A percentile compares a stretch with the other conserved stretches of the same genome.
Evolutionary conservation across 2,888 invertebrate genomes (phyloP).

Genomic region (Ectobius pallidus): DNA sequence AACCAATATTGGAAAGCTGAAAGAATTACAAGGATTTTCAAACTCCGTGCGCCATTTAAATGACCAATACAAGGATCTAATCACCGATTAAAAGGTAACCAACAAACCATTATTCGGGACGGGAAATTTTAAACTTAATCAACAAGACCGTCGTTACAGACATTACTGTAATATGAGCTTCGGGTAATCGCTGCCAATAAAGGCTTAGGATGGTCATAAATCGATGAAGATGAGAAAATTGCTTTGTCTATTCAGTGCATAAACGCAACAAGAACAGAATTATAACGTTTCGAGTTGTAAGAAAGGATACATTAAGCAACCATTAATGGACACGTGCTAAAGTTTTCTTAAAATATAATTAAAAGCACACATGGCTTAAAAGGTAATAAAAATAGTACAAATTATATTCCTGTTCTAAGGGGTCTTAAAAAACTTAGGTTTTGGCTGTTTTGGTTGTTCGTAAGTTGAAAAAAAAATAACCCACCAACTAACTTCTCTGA

Average conservation of each 20-base stretch:
- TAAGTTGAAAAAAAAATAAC: too few species aligned
- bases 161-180: slow-evolving; percentile 12
- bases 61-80: slow-evolving; percentile 10
- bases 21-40: slow-evolving; percentile 11
- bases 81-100: slow-evolving; percentile 20
- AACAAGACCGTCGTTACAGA: slow-evolving; percentile 21
- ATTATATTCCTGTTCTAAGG: too few species aligned
- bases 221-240: slow-evolving; percentile 21
- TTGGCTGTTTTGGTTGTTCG: too few species aligned
- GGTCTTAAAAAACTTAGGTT: too few species aligned
- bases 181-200: slow-evolving; percentile 22
- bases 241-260: slow-evolving; percentile 1
- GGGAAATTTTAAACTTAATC: slow-evolving; percentile 28
- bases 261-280: not conserved
- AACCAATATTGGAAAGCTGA: too few species aligned
- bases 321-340: too few species aligned
- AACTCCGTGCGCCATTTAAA: not conserved
- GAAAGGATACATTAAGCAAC: too few species aligned
- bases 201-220: slow-evolving; percentile 23
- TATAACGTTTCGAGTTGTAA: too few species aligned
- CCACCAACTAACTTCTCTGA: too few species aligned
- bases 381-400: too few species aligned
- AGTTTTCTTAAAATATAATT: too few species aligned
- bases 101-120: slow-evolving; percentile 11
- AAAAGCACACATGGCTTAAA: too few species aligned